A percentile compares a stretch with the other conserved stretches of the same genome.
phyloP scores from a whole-genome alignment of 1,140 invertebrate species.

The Cardiocondyla obscurior region DNA sequence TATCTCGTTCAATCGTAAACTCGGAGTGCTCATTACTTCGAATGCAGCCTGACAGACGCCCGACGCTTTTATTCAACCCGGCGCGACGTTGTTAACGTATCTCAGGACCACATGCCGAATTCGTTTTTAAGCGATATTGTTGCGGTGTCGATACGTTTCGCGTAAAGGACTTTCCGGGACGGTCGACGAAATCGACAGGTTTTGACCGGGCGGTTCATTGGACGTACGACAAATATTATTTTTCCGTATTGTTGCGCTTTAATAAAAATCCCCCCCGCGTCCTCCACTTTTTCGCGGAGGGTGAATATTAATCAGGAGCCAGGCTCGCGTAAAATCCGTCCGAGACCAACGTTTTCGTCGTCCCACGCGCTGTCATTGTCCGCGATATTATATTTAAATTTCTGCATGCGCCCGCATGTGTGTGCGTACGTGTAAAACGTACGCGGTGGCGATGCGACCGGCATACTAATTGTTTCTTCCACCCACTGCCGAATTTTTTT shows the following conservation, averaged over 20 bases:
- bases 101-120: not conserved
- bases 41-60: not conserved
- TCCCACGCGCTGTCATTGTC: conserved; percentile 72
- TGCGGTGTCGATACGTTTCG: not conserved
- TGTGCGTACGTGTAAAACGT: conserved; percentile 59
- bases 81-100: conserved; percentile 18
- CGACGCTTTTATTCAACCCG: not conserved
- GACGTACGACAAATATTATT: conserved; percentile 54
- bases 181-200: conserved; percentile 47
- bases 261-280: conserved; percentile 59
- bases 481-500: not conserved
- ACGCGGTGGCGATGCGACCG: conserved; percentile 43
- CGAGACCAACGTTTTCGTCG: conserved; percentile 30
- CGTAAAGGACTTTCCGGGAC: not conserved
- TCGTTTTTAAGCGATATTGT: not conserved
- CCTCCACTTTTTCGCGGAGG: conserved; percentile 26
- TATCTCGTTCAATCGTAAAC: not conserved
- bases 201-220: conserved; percentile 23
- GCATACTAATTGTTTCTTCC: conserved; percentile 71
- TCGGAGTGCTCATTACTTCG: not conserved
- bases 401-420: not conserved
- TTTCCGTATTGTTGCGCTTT: conserved; percentile 64
- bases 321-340: conserved; percentile 15
- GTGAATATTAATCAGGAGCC: conserved; percentile 67
- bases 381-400: conserved; percentile 77